phyloP scores from a whole-genome alignment of 2,797 vertebrate species.

The Schizothorax lantsangensis region DNA sequence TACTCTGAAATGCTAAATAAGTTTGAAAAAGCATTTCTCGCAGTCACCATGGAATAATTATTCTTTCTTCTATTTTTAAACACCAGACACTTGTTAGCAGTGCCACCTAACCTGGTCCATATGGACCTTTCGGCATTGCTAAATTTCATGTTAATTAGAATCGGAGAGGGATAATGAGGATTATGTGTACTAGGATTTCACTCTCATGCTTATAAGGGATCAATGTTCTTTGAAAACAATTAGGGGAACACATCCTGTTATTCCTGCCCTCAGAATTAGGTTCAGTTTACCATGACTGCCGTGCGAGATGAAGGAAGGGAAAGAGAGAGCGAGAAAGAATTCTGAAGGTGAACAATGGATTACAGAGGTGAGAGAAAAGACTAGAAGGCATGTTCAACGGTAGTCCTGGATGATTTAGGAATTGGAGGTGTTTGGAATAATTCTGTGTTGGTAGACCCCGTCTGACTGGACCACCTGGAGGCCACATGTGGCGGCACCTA shows the following conservation, averaged over 20 bases:
- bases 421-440: conserved; percentile 54
- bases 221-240: conserved; percentile 64
- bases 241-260: conserved; percentile 58
- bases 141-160: conserved; percentile 50
- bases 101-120: conserved; percentile 37
- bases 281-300: conserved; percentile 41
- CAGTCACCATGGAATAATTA: not conserved
- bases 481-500: conserved; percentile 75
- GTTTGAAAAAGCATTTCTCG: not conserved
- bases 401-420: conserved; percentile 39
- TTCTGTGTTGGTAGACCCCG: conserved; percentile 39
- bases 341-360: conserved; percentile 14
- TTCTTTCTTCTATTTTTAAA: conserved; percentile 37
- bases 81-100: conserved; percentile 22
- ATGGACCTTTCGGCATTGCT: conserved; percentile 37
- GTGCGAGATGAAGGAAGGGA: conserved; percentile 26
- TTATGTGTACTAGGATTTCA: conserved; percentile 56
- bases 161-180: conserved; percentile 65
- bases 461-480: conserved; percentile 72
- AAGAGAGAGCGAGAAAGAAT: not conserved
- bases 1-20: not conserved
- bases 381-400: conserved; percentile 16
- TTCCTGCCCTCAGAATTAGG: conserved; percentile 59
- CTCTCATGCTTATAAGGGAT: conserved; percentile 56
- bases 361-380: not conserved